Percentiles rank a stretch among this genome's conserved stretches.
These are phyloP conservation scores for Streptopelia turtur DNA, from an alignment of 2,797 vertebrate genomes.

Conservation along the genomic window DNA sequence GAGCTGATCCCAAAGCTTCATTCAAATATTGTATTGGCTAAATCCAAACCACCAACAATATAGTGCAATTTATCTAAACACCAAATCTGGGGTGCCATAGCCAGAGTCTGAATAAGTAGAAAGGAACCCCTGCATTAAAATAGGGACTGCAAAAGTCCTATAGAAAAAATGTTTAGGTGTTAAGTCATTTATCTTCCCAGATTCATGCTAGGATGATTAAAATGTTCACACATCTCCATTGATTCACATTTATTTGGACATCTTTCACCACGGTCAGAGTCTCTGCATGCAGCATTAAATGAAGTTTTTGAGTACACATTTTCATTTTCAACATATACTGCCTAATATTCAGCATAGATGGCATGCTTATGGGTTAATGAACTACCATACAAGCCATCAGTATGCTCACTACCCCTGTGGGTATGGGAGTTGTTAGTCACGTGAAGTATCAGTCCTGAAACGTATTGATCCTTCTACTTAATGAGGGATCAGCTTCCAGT, in stretches of 20 bases:
- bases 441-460: not conserved
- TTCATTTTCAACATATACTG: not conserved
- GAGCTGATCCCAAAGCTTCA: not conserved
- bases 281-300: not conserved
- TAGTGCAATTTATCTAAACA: not conserved
- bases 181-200: not conserved
- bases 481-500: not conserved
- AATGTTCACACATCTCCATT: not conserved
- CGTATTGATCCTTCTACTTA: not conserved
- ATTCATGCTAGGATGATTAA: not conserved
- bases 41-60: not conserved
- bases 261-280: not conserved
- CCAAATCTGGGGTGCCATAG: not conserved
- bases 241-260: not conserved
- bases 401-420: not conserved
- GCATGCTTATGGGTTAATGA: not conserved
- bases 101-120: accelerated
- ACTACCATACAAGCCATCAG: not conserved
- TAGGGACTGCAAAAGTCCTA: not conserved
- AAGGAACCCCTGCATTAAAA: not conserved
- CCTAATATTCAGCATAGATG: not conserved
- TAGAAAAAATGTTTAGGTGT: not conserved
- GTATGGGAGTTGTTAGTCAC: not conserved
- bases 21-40: not conserved
- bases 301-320: not conserved